Base-by-base conservation (phyloP, 2,113 vertebrate genomes). In the Alaudala cheleensis region DNA sequence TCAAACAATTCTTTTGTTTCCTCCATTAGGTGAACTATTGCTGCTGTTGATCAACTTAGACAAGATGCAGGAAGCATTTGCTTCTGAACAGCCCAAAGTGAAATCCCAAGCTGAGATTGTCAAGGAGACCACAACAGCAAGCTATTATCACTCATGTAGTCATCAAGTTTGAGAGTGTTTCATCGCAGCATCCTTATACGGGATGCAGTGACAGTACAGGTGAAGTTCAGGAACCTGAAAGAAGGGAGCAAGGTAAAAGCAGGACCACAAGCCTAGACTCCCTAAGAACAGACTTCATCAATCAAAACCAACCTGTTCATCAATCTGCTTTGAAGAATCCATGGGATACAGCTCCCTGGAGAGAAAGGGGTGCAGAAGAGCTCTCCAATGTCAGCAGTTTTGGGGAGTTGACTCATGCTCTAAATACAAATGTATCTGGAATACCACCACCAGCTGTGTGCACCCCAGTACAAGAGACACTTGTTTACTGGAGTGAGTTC, bases 331-430 rank as follows among this genome's bases (percentile, higher is more conserved):
- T 37, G 11, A 89, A 70, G 19, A 84, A 21, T 31, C 11, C 25
- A 61, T 4, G 2, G 10, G 12, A 51, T 20, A 69, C 13, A 44
- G 22, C 8, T 28, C 16, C 14, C 40, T 39, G 40, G 12, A 87
- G 24, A 65, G 22, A 87, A 83, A 19, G 1, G 5, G 4, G 26
- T 19, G 6, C 72, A 89, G 44, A 16, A 83, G 14, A 89, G 12
- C 11, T 40, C 29, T 19, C 14, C 12, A 10, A 49, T 8, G 39
- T 16, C 54, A 81, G 58, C 6, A 47, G 18, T 18, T 11, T 24
- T 15, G 50, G 9, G 9, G 10, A 73, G 5, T 4, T 49, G 24
- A 37, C 12, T 49, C 17, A 40, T 0, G 0, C 28, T 78, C 42
- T 45, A 54, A 6, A 10, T 9, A 53, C 19, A 56, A 44, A 13